These are phyloP conservation scores for Calonectris borealis DNA, from an alignment of 2,113 vertebrate species.

Conservation along the genomic window DNA sequence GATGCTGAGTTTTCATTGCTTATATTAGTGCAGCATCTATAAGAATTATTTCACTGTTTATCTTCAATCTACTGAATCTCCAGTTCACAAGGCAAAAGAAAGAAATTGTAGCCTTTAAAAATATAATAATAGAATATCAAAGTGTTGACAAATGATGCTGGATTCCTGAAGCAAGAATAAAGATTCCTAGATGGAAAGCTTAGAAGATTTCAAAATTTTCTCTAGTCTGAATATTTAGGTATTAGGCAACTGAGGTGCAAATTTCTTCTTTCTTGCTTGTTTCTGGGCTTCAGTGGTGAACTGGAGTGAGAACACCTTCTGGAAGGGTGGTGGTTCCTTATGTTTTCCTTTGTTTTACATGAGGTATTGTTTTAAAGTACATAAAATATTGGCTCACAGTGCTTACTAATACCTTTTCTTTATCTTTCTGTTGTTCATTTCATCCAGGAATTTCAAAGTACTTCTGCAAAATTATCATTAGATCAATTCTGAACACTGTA, in stretches of 20 bases:
- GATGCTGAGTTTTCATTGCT: not conserved
- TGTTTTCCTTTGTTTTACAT: not conserved
- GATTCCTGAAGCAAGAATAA: not conserved
- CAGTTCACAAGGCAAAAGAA: not conserved
- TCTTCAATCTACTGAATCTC: not conserved
- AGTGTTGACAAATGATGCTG: not conserved
- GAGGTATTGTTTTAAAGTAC: not conserved
- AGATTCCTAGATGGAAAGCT: not conserved
- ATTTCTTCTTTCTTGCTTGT: not conserved
- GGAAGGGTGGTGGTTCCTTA: not conserved
- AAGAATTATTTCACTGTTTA: not conserved
- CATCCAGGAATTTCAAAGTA: not conserved
- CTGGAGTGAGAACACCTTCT: not conserved
- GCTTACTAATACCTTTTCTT: not conserved
- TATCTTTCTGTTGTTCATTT: not conserved
- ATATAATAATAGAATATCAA: accelerated
- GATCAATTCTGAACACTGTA: not conserved
- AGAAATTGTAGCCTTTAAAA: not conserved
- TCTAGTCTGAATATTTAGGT: not conserved
- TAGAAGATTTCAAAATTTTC: not conserved
- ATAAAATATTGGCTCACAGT: not conserved
- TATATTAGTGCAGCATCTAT: not conserved
- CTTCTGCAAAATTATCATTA: not conserved
- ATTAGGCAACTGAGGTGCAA: not conserved
- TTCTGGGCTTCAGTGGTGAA: not conserved